Evolutionary conservation across 1,140 invertebrate species (phyloP).

Genomic region (Drosophila bocki): DNA sequence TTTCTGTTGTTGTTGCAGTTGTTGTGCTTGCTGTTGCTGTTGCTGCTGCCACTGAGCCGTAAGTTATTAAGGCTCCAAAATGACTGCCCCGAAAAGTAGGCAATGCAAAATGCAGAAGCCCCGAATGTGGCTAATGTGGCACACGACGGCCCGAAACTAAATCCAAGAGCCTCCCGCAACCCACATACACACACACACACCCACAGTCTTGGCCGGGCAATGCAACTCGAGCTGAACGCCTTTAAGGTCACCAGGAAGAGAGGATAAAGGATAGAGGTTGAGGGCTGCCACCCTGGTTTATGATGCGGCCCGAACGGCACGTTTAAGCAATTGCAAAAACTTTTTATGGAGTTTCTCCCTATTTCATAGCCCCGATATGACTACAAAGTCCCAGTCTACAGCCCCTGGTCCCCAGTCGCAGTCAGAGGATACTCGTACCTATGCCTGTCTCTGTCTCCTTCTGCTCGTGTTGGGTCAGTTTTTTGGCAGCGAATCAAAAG

Average conservation of each 20-base stretch:
- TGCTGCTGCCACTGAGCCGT: constrained; percentile 38
- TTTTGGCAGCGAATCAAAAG: constrained; percentile 19
- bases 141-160: constrained; percentile 15
- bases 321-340: constrained; percentile 76
- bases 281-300: constrained; percentile 40
- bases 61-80: constrained; percentile 50
- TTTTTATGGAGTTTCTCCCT: constrained; percentile 55
- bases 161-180: constrained; percentile 4
- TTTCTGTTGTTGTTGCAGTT: constrained; percentile 15
- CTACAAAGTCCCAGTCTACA: constrained; percentile 5
- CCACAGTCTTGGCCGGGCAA: background rate
- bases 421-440: constrained; percentile 10
- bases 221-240: constrained; percentile 36
- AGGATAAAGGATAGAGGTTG: background rate
- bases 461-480: constrained; percentile 18
- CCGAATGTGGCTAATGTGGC: constrained; percentile 41
- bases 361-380: constrained; percentile 42
- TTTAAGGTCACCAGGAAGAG: constrained; percentile 9
- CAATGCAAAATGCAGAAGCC: constrained; percentile 46
- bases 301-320: constrained; percentile 63
- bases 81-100: constrained; percentile 64
- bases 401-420: background rate
- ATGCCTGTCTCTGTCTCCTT: background rate
- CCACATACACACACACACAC: background rate
- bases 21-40: constrained; percentile 1